Evolutionary conservation across 2,113 vertebrate genomes (phyloP).

Genomic region (Siniperca knerii): DNA sequence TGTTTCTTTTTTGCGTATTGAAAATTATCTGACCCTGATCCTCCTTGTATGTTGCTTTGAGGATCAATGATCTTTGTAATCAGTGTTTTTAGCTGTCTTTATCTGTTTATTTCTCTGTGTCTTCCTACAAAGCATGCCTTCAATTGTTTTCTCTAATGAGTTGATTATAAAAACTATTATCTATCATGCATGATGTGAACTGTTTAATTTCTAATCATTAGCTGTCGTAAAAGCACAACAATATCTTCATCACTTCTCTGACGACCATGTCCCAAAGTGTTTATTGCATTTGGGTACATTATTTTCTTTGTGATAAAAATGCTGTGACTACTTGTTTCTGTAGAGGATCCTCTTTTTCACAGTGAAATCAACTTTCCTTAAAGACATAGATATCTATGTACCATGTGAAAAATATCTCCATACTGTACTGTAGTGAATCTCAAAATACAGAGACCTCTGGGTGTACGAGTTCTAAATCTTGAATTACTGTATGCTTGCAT

Average conservation of each 20-base stretch:
- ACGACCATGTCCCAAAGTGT: not conserved
- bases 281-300: slow-evolving; percentile 6
- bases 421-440: slow-evolving; percentile 30
- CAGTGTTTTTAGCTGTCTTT: not conserved
- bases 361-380: slow-evolving; percentile 10
- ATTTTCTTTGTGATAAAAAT: slow-evolving; percentile 7
- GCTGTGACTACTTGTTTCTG: slow-evolving; percentile 18
- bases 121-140: slow-evolving; percentile 30
- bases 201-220: slow-evolving; percentile 10
- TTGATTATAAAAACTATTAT: not conserved
- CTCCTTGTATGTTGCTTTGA: slow-evolving; percentile 16
- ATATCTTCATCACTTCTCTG: slow-evolving; percentile 2
- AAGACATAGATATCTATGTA: not conserved
- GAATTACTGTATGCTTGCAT: slow-evolving; percentile 46
- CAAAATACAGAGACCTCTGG: not conserved
- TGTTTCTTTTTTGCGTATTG: not conserved
- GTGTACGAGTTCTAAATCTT: slow-evolving; percentile 13
- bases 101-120: not conserved
- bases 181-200: slow-evolving; percentile 12
- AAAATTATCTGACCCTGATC: slow-evolving; percentile 20
- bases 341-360: slow-evolving; percentile 1
- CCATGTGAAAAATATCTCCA: slow-evolving; percentile 8
- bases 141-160: slow-evolving; percentile 13
- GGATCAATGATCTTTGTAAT: slow-evolving; percentile 36
- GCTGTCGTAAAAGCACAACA: slow-evolving; percentile 7